These are phyloP conservation scores for Drosophila buzzatii DNA, from an alignment of 2,888 invertebrate genomes.

Conservation along the genomic window DNA sequence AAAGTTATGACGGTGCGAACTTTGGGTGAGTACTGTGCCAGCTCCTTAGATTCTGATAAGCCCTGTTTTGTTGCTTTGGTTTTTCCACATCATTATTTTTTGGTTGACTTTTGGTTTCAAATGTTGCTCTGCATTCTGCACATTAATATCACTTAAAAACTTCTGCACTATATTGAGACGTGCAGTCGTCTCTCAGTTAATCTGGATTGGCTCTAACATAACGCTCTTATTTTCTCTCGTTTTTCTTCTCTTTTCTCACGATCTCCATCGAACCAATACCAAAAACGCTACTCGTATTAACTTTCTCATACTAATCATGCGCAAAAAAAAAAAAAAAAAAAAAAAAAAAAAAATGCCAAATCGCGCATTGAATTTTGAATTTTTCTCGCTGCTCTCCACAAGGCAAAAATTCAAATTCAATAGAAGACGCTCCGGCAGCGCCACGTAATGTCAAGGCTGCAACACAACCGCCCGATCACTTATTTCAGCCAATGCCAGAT, in stretches of 20 bases:
- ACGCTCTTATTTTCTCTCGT: constrained; percentile 74
- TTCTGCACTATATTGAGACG: constrained; percentile 46
- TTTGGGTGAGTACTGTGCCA: constrained; percentile 88
- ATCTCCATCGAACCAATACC: constrained; percentile 60
- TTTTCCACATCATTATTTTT: constrained; percentile 10
- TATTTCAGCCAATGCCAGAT: constrained; percentile 89
- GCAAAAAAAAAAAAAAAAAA: constrained; percentile 32
- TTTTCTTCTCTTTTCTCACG: constrained; percentile 78
- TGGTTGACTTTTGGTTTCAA: constrained; percentile 31
- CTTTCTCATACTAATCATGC: constrained; percentile 74
- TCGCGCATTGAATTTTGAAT: constrained; percentile 79
- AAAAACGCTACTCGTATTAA: constrained; percentile 73
- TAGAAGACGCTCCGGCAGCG: constrained; percentile 85
- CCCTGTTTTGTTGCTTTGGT: constrained; percentile 49
- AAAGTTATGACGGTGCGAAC: constrained; percentile 95
- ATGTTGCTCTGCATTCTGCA: constrained; percentile 49
- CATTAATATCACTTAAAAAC: constrained; percentile 46
- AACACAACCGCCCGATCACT: constrained; percentile 88
- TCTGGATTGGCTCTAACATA: constrained; percentile 79
- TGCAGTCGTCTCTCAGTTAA: constrained; percentile 39
- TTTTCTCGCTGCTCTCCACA: constrained; percentile 66
- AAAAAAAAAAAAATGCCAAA: constrained; percentile 38
- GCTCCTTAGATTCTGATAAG: constrained; percentile 16
- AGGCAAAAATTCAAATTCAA: constrained; percentile 83
- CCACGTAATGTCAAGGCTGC: constrained; percentile 86